Evolutionary conservation across 2,888 invertebrate species (phyloP).

Genomic region (Patella ulyssiponensis): DNA sequence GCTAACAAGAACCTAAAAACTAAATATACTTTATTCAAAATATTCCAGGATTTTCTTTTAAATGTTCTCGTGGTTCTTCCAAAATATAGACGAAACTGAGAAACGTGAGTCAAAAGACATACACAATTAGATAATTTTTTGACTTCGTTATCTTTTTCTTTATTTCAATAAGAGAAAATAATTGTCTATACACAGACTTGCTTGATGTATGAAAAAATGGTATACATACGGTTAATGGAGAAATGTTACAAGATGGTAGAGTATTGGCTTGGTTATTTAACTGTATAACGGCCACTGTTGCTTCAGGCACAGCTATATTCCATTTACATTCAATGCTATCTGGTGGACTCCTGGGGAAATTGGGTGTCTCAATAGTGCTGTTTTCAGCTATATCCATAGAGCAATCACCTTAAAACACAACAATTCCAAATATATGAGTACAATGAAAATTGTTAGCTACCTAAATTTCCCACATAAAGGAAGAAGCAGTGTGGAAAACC

Average conservation of each 20-base stretch:
- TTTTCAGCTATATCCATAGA: conserved; percentile 3
- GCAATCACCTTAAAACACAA: conserved; percentile 2
- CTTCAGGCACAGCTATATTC: not conserved
- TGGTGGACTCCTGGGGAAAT: conserved; percentile 4
- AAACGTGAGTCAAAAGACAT: no score
- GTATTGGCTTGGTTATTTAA: conserved; percentile 1
- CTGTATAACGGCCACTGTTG: not conserved
- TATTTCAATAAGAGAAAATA: no score
- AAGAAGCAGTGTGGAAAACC: not conserved
- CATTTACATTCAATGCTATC: conserved; percentile 10
- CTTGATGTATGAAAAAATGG: no score
- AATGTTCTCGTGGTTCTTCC: no score
- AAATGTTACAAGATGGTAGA: conserved; percentile 10
- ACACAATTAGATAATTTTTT: no score
- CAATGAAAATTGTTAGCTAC: not conserved
- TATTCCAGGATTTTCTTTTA: no score
- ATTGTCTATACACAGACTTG: no score
- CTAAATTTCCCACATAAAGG: conserved; percentile 14
- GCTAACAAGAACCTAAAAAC: no score
- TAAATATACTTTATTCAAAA: no score
- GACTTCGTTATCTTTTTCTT: no score
- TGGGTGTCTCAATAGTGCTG: conserved; percentile 1
- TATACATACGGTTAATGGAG: conserved; percentile 13
- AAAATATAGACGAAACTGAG: no score
- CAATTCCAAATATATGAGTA: not conserved